Conservation (phyloP, 2,888 invertebrate genomes). For the Bugulina stolonifera region DNA sequence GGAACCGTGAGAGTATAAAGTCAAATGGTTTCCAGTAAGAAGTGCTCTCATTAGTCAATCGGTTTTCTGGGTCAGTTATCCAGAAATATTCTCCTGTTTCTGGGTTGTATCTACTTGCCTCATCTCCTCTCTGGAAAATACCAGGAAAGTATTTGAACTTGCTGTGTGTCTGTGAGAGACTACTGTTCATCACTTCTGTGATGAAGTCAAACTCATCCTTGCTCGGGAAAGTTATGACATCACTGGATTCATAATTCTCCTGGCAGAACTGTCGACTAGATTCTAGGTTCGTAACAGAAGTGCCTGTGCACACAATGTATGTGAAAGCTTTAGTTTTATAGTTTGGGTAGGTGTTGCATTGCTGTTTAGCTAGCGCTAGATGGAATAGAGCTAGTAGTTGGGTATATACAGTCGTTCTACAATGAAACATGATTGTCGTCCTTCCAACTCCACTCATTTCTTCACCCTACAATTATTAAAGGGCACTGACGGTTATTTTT, state of each 20-base stretch:
- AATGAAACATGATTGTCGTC: too few relatives aligned
- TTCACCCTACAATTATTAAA: too few relatives aligned
- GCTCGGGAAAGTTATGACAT: conserved; percentile 8
- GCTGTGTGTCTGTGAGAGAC: neutral
- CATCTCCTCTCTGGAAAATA: neutral
- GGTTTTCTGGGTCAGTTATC: neutral
- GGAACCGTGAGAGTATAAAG: neutral
- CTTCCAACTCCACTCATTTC: too few relatives aligned
- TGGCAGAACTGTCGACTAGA: conserved; percentile 14
- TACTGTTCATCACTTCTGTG: neutral
- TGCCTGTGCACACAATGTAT: conserved; percentile 5
- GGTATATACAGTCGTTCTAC: too few relatives aligned
- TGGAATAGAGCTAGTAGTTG: too few relatives aligned
- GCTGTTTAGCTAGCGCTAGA: too few relatives aligned
- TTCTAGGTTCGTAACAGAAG: neutral
- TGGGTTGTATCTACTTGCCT: neutral
- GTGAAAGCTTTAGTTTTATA: neutral
- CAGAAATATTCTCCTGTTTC: conserved; percentile 1
- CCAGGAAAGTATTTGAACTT: conserved; percentile 1
- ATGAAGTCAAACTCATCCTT: conserved; percentile 5
- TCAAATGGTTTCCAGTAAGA: neutral
- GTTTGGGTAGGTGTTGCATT: too few relatives aligned
- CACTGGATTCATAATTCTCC: neutral
- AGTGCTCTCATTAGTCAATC: neutral
- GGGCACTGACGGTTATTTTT: too few relatives aligned